Evolutionary conservation across 2,113 vertebrate species (phyloP), one percentile per base, ranked within the genome.

Genomic region (Nothobranchius kuhntae): DNA sequence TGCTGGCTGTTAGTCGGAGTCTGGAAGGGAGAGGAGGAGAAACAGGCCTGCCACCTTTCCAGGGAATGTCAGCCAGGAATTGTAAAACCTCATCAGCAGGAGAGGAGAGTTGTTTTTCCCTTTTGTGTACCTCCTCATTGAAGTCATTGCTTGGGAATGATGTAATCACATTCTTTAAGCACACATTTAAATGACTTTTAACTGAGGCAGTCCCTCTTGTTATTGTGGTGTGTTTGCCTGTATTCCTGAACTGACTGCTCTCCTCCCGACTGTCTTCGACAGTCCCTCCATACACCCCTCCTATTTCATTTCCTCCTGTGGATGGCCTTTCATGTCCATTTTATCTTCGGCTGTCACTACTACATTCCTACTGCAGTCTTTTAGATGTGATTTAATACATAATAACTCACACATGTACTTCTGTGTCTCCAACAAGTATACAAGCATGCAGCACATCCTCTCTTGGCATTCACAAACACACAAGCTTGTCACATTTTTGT

Each of bases 281-380:
- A 47, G 45, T 75, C 73, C 78, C 59, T 52, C 52, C 65, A 67
- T 69, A 80, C 82, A 90, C 86, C 71, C 73, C 56, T 68, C 48
- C 66, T 68, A 70, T 91, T 86, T 92, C 70, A 92, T 91, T 91
- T 89, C 91, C 89, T 87, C 77, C 86, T 77, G 72, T 70, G 87
- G 68, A 77, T 77, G 85, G 61, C 65, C 86, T 92, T 92, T 91
- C 78, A 87, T 79, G 73, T 83, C 75, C 72, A 77, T 82, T 84
- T 78, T 75, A 65, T 71, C 47, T 73, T 46, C 35, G 38, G 59
- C 73, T 87, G 85, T 91, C 87, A 86, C 73, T 79, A 65, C 76
- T 72, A 86, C 74, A 84, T 87, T 91, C 86, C 80, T 50, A 71
- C 56, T 63, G 17, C 26, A 60, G 63, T 54, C 59, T 53, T 74